Base-by-base conservation (phyloP, 2,113 vertebrate species). In the Telmatochromis bifrenatus region DNA sequence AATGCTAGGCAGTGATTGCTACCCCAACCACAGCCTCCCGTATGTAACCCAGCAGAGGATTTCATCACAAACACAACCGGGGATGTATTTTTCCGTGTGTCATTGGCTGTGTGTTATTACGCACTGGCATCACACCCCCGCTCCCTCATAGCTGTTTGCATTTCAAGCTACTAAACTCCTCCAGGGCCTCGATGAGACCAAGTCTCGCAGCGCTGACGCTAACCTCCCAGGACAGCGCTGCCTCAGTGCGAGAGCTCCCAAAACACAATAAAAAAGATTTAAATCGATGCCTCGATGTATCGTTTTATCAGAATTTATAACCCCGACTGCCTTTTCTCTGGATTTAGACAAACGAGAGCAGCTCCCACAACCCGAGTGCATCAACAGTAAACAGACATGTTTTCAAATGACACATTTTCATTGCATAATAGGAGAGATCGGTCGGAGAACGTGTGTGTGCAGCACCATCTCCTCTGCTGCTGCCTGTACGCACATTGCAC, bases 1-100 rank as follows among this genome's bases (percentile, higher is more conserved):
- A 87, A 93, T 87, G 89, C 94, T 87, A 90, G 81, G 91, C 93
- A 88, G 88, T 91, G 91, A 93, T 91, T 90, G 91, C 89, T 88
- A 86, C 86, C 88, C 90, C 83, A 21, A 86, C 77, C 91, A 83
- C 85, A 53, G 82, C 47, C 92, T 93, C 90, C 88, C 89, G 91
- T 80, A 92, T 92, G 93, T 86, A 96, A 95, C 89, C 90, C 87
- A 86, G 91, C 83, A 13, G 87, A 95, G 92, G 90, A 89, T 92
- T 94, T 94, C 90, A 92, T 92, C 94, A 89, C 91, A 81, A 81
- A 87, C 93, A 93, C 90, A 77, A 84, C 88, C 68, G n/a, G 56
- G 56, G 83, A 91, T 90, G 92, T 87, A 85, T 92, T 90, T 91
- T 93, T 87, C 70, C 55, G 73, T 7, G 62, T 82, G 79, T 73